Base-by-base conservation (phyloP, 2,888 invertebrate species). In the Philereme vetulata region DNA sequence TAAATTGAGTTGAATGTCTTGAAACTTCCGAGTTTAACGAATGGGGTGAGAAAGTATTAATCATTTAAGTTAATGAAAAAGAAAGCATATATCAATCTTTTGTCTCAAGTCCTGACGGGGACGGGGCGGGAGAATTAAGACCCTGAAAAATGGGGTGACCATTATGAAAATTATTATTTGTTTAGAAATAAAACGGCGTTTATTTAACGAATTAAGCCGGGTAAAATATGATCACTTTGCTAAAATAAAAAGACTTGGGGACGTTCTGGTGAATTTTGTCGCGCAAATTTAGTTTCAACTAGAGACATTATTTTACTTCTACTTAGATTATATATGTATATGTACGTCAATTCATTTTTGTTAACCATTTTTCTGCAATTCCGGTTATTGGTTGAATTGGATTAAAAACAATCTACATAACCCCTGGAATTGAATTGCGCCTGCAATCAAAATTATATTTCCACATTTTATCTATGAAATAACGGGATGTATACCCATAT, bases 131-230 rank as follows among this genome's bases (percentile, higher is more conserved):
- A 77, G 84, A 87, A 86, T 88, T 87, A 90, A 86, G 84, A 78
- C 80, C 74, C 57, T 78, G 86, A 88, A 85, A 88, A 88, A 90
- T 89, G 82, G 77, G 75, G 72, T 56, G 72, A 64, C 83, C 80
- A 87, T 88, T 88, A 88, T 80, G 81, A 72, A 84, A 87, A 90
- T 89, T 81, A 82, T 86, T 82, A 86, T 90, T 89, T 88, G 84
- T 86, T 82, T 83, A 74, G 78, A 83, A 86, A 83, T 80, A 78
- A 79, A 82, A 77, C 55, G 76, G 70, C 65, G 69, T 76, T 76
- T 75, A 68, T 65, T 68, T 71, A 72, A 76, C 46, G 74, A 74
- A 76, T 72, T 81, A 75, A 70, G 58, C 64, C 68, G 64, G 40
- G 60, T 64, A 59, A 72, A 72, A 71, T 69, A 71, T 69, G 58